phyloP scores from a whole-genome alignment of 2,113 vertebrate genomes.

The Trichechus manatus region DNA sequence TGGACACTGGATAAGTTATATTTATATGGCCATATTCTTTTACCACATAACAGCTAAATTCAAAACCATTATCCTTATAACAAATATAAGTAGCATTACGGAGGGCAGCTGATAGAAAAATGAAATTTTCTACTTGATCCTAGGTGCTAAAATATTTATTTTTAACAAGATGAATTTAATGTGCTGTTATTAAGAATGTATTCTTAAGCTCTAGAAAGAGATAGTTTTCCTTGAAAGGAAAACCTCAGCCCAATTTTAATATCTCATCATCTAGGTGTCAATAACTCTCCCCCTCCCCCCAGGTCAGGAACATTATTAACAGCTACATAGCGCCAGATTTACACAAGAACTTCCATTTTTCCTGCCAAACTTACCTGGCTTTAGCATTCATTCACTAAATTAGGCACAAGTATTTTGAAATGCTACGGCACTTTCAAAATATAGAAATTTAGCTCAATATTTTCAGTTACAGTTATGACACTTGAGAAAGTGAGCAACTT shows the following conservation, averaged over 20 bases:
- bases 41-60: slow-evolving; percentile 22
- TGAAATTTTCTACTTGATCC: slow-evolving; percentile 37
- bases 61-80: slow-evolving; percentile 21
- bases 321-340: background rate
- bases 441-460: slow-evolving; percentile 33
- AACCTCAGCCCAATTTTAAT: slow-evolving; percentile 31
- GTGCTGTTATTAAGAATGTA: background rate
- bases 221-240: slow-evolving; percentile 49
- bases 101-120: slow-evolving; percentile 30
- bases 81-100: slow-evolving; percentile 56
- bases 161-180: slow-evolving; percentile 25
- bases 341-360: slow-evolving; percentile 67
- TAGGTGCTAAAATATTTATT: slow-evolving; percentile 55
- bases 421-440: slow-evolving; percentile 53
- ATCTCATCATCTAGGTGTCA: slow-evolving; percentile 5
- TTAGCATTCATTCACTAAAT: slow-evolving; percentile 56
- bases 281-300: background rate
- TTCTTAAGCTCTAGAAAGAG: slow-evolving; percentile 39
- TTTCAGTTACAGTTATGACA: slow-evolving; percentile 55
- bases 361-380: slow-evolving; percentile 67
- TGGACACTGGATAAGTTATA: slow-evolving; percentile 62
- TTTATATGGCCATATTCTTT: slow-evolving; percentile 48
- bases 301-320: background rate
- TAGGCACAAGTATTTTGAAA: slow-evolving; percentile 27
- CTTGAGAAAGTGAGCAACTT: slow-evolving; percentile 28